Evolutionary conservation across 1,140 invertebrate genomes (phyloP).

Genomic region (Tetramorium parvispinum): DNA sequence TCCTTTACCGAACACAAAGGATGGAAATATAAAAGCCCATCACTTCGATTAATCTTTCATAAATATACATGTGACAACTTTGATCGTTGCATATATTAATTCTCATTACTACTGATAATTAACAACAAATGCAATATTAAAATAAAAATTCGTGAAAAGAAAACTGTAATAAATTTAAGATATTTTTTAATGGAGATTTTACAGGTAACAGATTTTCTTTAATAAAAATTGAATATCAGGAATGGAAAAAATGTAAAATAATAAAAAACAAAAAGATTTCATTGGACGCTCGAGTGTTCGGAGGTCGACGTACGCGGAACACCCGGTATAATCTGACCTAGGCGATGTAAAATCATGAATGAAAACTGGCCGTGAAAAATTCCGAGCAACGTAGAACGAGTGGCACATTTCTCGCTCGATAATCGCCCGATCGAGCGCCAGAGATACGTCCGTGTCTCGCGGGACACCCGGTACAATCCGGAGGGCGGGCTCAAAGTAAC

Average conservation of each 20-base stretch:
- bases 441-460: background rate
- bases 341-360: background rate
- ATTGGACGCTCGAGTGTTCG: background rate
- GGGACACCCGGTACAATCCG: conserved; percentile 60
- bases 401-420: background rate
- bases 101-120: background rate
- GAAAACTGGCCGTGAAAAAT: background rate
- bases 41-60: background rate
- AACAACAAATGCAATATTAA: background rate
- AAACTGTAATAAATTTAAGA: background rate
- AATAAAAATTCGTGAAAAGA: background rate
- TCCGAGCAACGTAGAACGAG: background rate
- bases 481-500: conserved; percentile 67
- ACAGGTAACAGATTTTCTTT: background rate
- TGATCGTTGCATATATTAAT: background rate
- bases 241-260: background rate
- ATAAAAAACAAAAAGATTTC: background rate
- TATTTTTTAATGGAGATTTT: background rate
- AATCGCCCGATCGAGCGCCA: background rate
- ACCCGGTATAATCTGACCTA: background rate
- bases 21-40: background rate
- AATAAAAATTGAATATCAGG: background rate
- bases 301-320: background rate
- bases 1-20: conserved; percentile 1
- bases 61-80: background rate